Evolutionary conservation across 2,113 vertebrate genomes (phyloP), one percentile per base, ranked within the genome.

Genomic region (Phaethornis superciliosus): DNA sequence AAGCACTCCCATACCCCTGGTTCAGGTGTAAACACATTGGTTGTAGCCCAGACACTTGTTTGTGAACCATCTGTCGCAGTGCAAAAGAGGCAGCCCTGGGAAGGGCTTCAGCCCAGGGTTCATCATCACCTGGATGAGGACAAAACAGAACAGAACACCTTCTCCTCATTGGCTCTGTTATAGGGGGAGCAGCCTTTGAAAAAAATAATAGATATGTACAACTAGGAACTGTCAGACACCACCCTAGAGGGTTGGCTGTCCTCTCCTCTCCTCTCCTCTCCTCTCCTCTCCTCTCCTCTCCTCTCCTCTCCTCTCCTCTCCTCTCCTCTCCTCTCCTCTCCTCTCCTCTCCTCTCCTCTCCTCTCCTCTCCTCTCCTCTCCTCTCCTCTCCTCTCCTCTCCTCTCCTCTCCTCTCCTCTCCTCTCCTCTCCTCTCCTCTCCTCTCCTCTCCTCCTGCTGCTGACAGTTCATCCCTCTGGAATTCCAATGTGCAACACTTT

Each of bases 231-330:
- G 32, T 52, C 59, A 81, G 56, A 27, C 4, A 9, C 12, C 28
- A 5, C 5, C 23, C 26, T 15, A 8, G 30, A 10, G 6, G 2
- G 2, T 62, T n/a, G n/a, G n/a, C n/a, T n/a, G n/a, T n/a, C n/a
- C n/a, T n/a, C n/a, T n/a, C n/a, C n/a, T n/a, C n/a, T n/a, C n/a
- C n/a, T n/a, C n/a, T n/a, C n/a, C n/a, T n/a, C n/a, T n/a, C n/a
- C n/a, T n/a, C n/a, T n/a, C n/a, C n/a, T n/a, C n/a, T n/a, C n/a
- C n/a, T n/a, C n/a, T n/a, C n/a, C n/a, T n/a, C n/a, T n/a, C n/a
- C n/a, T n/a, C n/a, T n/a, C n/a, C n/a, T n/a, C n/a, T n/a, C n/a
- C n/a, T n/a, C n/a, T n/a, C n/a, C n/a, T n/a, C n/a, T n/a, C n/a
- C n/a, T n/a, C n/a, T n/a, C n/a, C n/a, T n/a, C n/a, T n/a, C n/a